A percentile compares a stretch with the other conserved stretches of the same genome.
These are phyloP conservation scores for Campopleginae sp. DNA, from an alignment of 2,888 invertebrate species.

Conservation along the genomic window DNA sequence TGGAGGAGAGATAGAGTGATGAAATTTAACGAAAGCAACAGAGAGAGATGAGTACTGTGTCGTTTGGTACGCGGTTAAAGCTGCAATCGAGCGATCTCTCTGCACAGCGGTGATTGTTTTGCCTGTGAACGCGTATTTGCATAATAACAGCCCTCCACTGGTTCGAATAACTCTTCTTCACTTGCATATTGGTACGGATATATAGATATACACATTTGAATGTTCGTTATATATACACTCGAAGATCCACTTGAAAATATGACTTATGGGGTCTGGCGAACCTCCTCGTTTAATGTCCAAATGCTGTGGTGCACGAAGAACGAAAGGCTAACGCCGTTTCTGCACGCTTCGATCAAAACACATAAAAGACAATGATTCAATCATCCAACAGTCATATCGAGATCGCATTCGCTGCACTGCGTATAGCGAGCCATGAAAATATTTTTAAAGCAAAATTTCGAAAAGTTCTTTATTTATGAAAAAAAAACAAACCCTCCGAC, in stretches of 20 bases:
- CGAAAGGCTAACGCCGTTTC: conserved; percentile 40
- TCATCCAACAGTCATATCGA: conserved; percentile 20
- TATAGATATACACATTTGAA: conserved; percentile 1
- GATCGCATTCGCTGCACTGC: not conserved
- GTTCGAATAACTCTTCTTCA: conserved; percentile 59
- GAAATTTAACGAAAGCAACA: conserved; percentile 42
- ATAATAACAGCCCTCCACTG: conserved; percentile 63
- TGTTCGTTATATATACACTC: not conserved
- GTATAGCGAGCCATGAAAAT: not conserved
- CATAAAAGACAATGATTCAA: conserved; percentile 60
- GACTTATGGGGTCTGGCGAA: conserved; percentile 57
- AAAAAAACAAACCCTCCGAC: not conserved
- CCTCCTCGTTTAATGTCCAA: conserved; percentile 49
- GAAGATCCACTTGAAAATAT: conserved; percentile 56
- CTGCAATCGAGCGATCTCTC: conserved; percentile 60
- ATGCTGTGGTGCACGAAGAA: conserved; percentile 45
- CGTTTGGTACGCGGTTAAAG: conserved; percentile 49
- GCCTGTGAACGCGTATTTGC: conserved; percentile 63
- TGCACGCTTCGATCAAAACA: conserved; percentile 33
- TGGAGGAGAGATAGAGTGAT: conserved; percentile 33
- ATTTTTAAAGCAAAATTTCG: not conserved
- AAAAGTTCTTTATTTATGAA: not conserved
- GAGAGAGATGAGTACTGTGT: conserved; percentile 39
- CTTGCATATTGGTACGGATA: conserved; percentile 20
- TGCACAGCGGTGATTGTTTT: conserved; percentile 59